Conservation (phyloP, 2,113 vertebrate genomes). For the Orcinus orca region DNA sequence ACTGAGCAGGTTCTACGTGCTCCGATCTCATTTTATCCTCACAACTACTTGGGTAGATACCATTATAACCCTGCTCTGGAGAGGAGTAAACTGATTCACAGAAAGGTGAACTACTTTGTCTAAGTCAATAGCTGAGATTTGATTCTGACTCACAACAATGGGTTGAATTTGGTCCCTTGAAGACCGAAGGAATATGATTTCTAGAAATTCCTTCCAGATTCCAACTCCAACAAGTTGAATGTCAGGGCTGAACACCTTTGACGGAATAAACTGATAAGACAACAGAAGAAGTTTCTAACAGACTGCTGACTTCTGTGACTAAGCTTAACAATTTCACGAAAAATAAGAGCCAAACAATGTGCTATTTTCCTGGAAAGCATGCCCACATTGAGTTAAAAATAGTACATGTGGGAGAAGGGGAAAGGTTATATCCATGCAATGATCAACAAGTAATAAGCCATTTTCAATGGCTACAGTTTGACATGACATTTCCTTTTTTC, state of each 20-base stretch:
- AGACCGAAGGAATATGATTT: not conserved
- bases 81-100: not conserved
- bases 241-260: not conserved
- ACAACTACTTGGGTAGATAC: not conserved
- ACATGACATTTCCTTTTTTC: not conserved
- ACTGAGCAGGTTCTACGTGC: not conserved
- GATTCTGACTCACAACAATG: not conserved
- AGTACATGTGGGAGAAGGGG: not conserved
- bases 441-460: not conserved
- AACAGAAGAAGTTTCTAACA: not conserved
- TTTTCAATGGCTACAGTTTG: not conserved
- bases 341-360: slow-evolving; percentile 41
- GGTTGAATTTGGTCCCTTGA: not conserved
- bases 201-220: slow-evolving; percentile 12
- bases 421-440: not conserved
- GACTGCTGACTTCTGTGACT: not conserved
- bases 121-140: not conserved
- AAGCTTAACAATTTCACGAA: slow-evolving; percentile 22
- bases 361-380: slow-evolving; percentile 40
- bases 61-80: not conserved
- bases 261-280: not conserved
- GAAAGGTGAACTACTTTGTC: not conserved
- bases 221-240: not conserved
- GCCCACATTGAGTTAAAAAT: slow-evolving; percentile 1
- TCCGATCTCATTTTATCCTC: not conserved